Conservation (phyloP, 2,113 vertebrate species). For the Elephantulus edwardii region DNA sequence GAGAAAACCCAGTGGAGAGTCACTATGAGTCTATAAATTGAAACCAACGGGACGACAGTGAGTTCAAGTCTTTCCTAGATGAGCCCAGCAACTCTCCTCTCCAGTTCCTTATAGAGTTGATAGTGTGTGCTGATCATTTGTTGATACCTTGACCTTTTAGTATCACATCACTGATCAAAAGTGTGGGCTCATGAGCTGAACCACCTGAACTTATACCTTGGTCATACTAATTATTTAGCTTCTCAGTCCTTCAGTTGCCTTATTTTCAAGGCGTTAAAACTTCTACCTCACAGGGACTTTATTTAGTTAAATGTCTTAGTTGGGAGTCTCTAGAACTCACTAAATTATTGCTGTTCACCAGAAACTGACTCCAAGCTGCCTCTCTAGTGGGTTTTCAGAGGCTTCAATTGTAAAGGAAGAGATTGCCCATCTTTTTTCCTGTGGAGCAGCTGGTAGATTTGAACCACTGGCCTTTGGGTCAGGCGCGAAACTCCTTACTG, state of each 20-base stretch:
- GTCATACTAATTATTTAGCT: background rate
- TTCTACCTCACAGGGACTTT: background rate
- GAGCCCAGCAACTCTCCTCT: background rate
- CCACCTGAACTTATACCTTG: background rate
- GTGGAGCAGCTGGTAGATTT: no score
- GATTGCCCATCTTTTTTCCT: no score
- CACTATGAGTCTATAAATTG: no score
- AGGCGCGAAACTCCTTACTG: no score
- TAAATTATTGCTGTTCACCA: no score
- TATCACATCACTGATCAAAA: background rate
- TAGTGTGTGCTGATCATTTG: background rate
- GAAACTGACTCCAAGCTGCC: no score
- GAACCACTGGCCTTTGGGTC: no score
- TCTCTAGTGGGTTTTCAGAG: no score
- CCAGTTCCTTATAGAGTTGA: background rate
- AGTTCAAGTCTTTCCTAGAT: no score
- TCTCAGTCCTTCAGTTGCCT: slow-evolving; percentile 9
- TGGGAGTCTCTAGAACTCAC: background rate
- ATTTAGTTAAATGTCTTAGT: background rate
- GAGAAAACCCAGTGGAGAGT: no score
- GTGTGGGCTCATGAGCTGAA: background rate
- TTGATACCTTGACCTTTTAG: background rate
- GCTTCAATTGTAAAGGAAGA: no score
- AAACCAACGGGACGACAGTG: no score
- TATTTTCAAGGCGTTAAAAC: slow-evolving; percentile 9